phyloP scores from a whole-genome alignment of 2,797 vertebrate species.

The Leptodactylus fallax region DNA sequence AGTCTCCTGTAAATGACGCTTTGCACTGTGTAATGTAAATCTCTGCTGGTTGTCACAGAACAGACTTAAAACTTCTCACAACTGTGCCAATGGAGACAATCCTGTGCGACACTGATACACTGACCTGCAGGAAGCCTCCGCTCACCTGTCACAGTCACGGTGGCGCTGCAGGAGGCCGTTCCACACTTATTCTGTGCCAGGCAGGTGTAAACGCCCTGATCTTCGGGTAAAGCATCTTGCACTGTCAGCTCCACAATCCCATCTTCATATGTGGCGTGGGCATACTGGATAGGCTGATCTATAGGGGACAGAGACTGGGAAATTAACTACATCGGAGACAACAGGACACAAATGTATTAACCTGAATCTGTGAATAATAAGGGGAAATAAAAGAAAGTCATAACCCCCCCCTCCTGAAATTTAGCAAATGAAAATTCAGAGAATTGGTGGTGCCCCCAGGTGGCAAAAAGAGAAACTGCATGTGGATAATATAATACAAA shows the following conservation, averaged over 20 bases:
- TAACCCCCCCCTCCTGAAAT: neutral
- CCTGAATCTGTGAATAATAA: neutral
- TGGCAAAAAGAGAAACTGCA: neutral
- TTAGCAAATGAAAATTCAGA: neutral
- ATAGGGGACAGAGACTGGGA: conserved; percentile 32
- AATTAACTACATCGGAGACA: neutral
- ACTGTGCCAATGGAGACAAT: too few relatives aligned
- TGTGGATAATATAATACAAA: neutral
- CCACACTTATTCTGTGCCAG: conserved; percentile 80
- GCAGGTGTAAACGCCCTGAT: conserved; percentile 82
- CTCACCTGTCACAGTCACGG: conserved; percentile 83
- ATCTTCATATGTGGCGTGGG: conserved; percentile 74
- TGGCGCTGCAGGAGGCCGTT: conserved; percentile 78
- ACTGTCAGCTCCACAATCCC: conserved; percentile 78
- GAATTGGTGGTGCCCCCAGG: neutral
- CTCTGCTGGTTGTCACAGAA: too few relatives aligned
- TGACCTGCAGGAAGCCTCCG: neutral
- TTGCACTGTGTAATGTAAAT: too few relatives aligned
- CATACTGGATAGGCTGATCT: conserved; percentile 81
- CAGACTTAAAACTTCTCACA: too few relatives aligned
- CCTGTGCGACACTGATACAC: too few relatives aligned
- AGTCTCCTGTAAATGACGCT: too few relatives aligned
- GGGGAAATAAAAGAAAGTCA: neutral
- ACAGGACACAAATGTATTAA: neutral
- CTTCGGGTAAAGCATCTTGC: conserved; percentile 79